Base-by-base conservation (phyloP, 1,140 invertebrate species). In the Drosophila eugracilis region DNA sequence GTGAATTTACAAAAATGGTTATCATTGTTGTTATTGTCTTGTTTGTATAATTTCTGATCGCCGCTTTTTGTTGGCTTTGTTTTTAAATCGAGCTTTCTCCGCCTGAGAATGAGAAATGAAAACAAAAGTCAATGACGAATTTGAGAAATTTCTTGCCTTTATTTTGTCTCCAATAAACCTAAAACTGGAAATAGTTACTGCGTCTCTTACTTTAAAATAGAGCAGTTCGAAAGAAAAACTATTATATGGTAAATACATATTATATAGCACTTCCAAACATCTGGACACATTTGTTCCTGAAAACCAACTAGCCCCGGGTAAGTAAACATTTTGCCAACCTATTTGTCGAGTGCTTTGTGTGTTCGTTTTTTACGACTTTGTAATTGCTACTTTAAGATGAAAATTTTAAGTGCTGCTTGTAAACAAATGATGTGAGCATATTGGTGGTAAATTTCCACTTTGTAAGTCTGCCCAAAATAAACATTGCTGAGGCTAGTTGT, bases 91-190 rank as follows among this genome's bases (percentile, higher is more conserved):
- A 49, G 77, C 78, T 88, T 85, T 88, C 84, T 70, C 78, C 55
- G 49, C 26, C 58, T 81, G 74, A 89, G 81, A 88, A 89, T 81
- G 67, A 75, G 77, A 89, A 78, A 69, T 22, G 63, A 78, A 86
- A 80, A 81, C 72, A 88, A 83, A 65, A 75, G 59, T 76, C 71
- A 55, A 32, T 55, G 48, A 70, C 55, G 54, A 81, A 78, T 70
- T 78, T 48, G 74, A 75, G 62, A 76, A 63, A 36, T 60, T 66
- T 66, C 42, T 19, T 41, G 45, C 17, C 36, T 47, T 1, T 24
- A 53, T 32, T 63, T 34, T 50, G 37, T 17, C 52, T 49, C n/a
- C n/a, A 48, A 41, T 28, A 53, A 57, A 41, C 55, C 52, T 30
- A 70, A 58, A 71, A 57, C 65, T 32, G 66, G 45, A 59, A 44